Conservation (phyloP, 2,888 invertebrate genomes). For the Thyatira batis region DNA sequence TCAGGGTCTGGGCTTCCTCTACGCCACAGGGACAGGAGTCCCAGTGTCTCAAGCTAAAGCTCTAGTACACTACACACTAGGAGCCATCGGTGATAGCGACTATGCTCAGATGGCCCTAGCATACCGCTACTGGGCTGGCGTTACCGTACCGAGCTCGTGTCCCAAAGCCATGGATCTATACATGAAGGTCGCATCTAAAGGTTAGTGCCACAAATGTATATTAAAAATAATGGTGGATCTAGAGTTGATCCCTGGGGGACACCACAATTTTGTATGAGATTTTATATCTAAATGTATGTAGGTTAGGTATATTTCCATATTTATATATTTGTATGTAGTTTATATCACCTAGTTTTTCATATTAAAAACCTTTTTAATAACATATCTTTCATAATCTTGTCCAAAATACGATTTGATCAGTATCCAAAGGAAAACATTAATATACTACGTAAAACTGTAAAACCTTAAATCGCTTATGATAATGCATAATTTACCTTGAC, state of each 20-base stretch:
- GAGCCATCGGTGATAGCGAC: slow-evolving; percentile 94
- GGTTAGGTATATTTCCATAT: too few species aligned
- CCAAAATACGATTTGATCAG: too few species aligned
- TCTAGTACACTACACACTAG: slow-evolving; percentile 95
- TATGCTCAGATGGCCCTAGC: slow-evolving; percentile 98
- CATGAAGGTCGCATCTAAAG: slow-evolving; percentile 94
- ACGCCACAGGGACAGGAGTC: slow-evolving; percentile 93
- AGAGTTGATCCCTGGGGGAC: background rate
- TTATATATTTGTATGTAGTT: too few species aligned
- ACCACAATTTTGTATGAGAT: background rate
- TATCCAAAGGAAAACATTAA: background rate
- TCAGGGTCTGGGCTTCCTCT: slow-evolving; percentile 92
- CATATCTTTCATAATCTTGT: too few species aligned
- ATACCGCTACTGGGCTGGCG: slow-evolving; percentile 96
- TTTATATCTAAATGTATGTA: background rate
- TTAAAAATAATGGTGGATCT: background rate
- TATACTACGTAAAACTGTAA: background rate
- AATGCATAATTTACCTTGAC: background rate
- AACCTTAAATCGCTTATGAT: background rate
- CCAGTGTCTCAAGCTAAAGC: slow-evolving; percentile 94
- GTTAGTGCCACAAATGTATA: slow-evolving; percentile 55
- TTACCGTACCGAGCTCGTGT: slow-evolving; percentile 94
- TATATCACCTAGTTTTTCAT: too few species aligned
- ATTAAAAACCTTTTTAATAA: too few species aligned
- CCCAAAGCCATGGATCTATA: slow-evolving; percentile 96